Conservation (phyloP, 2,888 invertebrate species). For the Mystacides longicornis region DNA sequence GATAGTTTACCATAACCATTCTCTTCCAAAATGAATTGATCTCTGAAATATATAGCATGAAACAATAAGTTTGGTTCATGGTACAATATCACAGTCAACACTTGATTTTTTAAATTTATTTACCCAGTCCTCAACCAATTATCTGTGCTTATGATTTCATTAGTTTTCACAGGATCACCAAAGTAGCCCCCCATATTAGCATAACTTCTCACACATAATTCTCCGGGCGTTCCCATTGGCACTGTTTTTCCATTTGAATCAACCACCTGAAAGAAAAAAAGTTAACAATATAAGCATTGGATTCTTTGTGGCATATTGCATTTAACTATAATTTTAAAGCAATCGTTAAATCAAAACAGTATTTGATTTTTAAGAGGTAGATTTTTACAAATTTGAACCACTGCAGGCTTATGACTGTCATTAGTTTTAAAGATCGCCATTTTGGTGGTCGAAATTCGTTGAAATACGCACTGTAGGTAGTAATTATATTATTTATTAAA, state of each 20-base stretch:
- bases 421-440: too few species aligned
- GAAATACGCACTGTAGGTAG: too few species aligned
- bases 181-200: constrained; percentile 62
- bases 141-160: constrained; percentile 49
- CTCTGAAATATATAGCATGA: constrained; percentile 35
- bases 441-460: too few species aligned
- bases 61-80: not conserved
- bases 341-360: too few species aligned
- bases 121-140: constrained; percentile 68
- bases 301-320: too few species aligned
- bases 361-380: too few species aligned
- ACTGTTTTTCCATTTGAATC: constrained; percentile 51
- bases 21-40: constrained; percentile 56
- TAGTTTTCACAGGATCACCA: constrained; percentile 58
- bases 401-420: too few species aligned
- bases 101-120: constrained; percentile 6
- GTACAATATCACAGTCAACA: not conserved
- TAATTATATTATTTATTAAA: too few species aligned
- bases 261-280: constrained; percentile 45
- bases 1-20: constrained; percentile 62
- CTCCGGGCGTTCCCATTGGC: constrained; percentile 55
- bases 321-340: too few species aligned
- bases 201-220: constrained; percentile 60
- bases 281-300: too few species aligned
- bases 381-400: too few species aligned